Evolutionary conservation across 2,797 vertebrate species (phyloP).

Genomic region (Pristis pectinata): DNA sequence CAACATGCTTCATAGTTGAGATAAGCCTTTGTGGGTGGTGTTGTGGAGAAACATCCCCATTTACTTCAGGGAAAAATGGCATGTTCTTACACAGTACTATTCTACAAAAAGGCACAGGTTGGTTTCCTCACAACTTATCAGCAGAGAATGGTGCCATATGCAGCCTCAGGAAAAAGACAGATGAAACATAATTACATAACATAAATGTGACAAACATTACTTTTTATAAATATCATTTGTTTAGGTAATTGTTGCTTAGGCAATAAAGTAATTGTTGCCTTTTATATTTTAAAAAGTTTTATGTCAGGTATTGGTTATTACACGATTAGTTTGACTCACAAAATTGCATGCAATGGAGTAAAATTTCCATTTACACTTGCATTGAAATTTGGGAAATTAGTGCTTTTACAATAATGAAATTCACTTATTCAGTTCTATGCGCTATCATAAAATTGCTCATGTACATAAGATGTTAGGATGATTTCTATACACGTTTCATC

Average conservation of each 20-base stretch:
- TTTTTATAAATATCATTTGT: background rate
- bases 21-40: too few species aligned
- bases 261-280: background rate
- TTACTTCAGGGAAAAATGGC: background rate
- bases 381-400: background rate
- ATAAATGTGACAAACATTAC: background rate
- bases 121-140: background rate
- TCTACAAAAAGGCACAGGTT: background rate
- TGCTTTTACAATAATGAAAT: background rate
- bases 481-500: background rate
- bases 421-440: background rate
- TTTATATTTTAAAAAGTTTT: background rate
- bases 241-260: background rate
- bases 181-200: background rate
- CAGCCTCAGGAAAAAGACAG: background rate
- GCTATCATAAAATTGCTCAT: conserved; percentile 9
- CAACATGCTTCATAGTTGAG: background rate
- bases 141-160: background rate
- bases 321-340: background rate
- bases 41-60: background rate
- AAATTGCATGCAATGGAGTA: background rate
- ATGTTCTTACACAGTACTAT: background rate
- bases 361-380: background rate
- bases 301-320: background rate
- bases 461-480: background rate